Base-by-base conservation (phyloP, 1,140 invertebrate genomes). In the Acyrthosiphon pisum region DNA sequence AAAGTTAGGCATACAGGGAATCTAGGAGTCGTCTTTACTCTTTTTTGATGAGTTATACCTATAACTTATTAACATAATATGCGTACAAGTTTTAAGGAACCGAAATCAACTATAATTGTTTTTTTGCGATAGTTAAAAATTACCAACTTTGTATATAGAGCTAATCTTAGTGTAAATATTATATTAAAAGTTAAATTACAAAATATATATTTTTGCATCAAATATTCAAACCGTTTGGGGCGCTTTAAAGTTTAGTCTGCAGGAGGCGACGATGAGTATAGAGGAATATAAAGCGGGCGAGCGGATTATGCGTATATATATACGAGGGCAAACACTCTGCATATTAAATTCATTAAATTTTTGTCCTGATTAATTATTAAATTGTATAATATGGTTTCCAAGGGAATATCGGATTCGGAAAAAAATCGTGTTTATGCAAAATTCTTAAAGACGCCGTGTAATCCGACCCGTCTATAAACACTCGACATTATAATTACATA, bases 261-360 rank as follows among this genome's bases (percentile, higher is more conserved):
- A 14, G 50, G 2, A 76, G 14, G 18, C n/a, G n/a, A 2, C 56
- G 56, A 60, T 30, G 60, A 76, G 60, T 76, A 50, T 50, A n/a
- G 60, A 76, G 23, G 11, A 76, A 14, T 76, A 76, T 76, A 76
- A n/a, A n/a, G 14, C 18, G 11, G 11, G 56, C 30, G 60, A 76
- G 14, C 30, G 60, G 6, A 9, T 76, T 76, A 18, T 76, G 60
- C 2, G 18, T 53, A 6, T 41, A 3, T n/a, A 41, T 53, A 53
- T 76, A 76, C 30, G 60, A 76, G 14, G n/a, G n/a, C 60, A 76
- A 76, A 76, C 60, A 76, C 30, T 68, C 30, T 76, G 60, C 60
- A 76, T 76, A 76, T 76, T 76, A n/a, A 76, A 76, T 76, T 76
- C 20, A 76, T 76, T 76, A 76, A 20, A 76, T 76, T 76, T 76